Evolutionary conservation across 2,113 vertebrate genomes (phyloP).

Genomic region (Vanacampus margaritifer): DNA sequence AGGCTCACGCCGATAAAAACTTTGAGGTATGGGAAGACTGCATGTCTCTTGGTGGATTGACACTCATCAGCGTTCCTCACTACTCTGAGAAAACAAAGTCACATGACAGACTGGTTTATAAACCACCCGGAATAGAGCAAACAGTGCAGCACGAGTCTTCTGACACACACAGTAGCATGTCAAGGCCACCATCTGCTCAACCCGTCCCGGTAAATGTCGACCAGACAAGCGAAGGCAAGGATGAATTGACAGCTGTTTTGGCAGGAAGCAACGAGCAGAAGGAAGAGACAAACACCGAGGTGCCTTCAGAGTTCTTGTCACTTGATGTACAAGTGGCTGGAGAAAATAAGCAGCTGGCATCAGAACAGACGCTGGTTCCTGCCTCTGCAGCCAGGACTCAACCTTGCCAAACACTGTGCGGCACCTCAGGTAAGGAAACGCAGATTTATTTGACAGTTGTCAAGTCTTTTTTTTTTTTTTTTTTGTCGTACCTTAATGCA

Average conservation of each 20-base stretch:
- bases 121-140: neutral
- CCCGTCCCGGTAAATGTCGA: conserved; percentile 1
- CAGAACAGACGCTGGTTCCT: neutral
- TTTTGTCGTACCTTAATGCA: neutral
- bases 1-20: conserved; percentile 2
- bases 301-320: neutral
- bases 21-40: conserved; percentile 10
- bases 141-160: neutral
- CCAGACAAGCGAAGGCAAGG: neutral
- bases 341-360: conserved; percentile 23
- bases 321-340: neutral
- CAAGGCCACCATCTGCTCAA: conserved; percentile 2
- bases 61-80: conserved; percentile 35
- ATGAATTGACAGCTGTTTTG: neutral
- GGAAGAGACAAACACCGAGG: neutral
- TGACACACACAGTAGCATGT: neutral
- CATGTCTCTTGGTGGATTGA: conserved; percentile 31
- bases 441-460: neutral
- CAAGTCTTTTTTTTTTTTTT: neutral
- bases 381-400: conserved; percentile 35
- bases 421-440: conserved; percentile 40
- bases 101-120: conserved; percentile 24
- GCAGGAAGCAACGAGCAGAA: neutral
- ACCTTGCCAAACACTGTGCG: neutral
- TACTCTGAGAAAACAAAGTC: conserved; percentile 30